Conservation (phyloP, 2,888 invertebrate genomes). For the Beris chalybata region DNA sequence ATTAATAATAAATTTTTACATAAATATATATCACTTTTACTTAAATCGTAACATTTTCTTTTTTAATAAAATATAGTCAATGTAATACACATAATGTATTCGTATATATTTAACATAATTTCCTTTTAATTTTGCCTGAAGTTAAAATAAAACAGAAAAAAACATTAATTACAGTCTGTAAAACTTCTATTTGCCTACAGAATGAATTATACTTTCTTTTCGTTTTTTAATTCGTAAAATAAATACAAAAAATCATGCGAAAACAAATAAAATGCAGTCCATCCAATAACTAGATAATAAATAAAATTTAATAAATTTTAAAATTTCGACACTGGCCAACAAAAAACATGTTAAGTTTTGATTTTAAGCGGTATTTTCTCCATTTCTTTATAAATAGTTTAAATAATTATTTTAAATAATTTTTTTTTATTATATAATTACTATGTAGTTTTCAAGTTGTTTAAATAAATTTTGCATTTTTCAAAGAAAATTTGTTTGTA, state of each 20-base stretch:
- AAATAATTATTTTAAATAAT: constrained; percentile 33
- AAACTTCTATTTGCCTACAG: background rate
- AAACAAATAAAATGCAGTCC: constrained; percentile 13
- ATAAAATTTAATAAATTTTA: constrained; percentile 10
- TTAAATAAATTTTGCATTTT: constrained; percentile 14
- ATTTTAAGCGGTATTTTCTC: constrained; percentile 2
- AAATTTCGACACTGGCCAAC: constrained; percentile 27
- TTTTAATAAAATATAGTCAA: background rate
- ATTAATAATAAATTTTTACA: constrained; percentile 11
- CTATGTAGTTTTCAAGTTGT: background rate
- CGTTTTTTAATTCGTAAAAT: background rate
- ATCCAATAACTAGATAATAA: constrained; percentile 16
- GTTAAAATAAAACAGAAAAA: constrained; percentile 8
- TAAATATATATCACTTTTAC: constrained; percentile 31
- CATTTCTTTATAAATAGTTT: constrained; percentile 24
- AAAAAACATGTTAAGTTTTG: constrained; percentile 8
- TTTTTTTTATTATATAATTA: constrained; percentile 22
- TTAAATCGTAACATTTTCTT: constrained; percentile 1
- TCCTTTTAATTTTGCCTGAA: background rate
- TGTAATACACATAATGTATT: background rate
- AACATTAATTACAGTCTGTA: constrained; percentile 26
- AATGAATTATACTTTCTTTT: background rate
- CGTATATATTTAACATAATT: background rate
- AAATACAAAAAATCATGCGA: constrained; percentile 13
- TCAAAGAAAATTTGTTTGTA: constrained; percentile 12